A percentile compares a stretch with the other conserved stretches of the same genome.
These are phyloP conservation scores for Drosophila kikkawai DNA, from an alignment of 1,140 invertebrate species.

Conservation along the genomic window DNA sequence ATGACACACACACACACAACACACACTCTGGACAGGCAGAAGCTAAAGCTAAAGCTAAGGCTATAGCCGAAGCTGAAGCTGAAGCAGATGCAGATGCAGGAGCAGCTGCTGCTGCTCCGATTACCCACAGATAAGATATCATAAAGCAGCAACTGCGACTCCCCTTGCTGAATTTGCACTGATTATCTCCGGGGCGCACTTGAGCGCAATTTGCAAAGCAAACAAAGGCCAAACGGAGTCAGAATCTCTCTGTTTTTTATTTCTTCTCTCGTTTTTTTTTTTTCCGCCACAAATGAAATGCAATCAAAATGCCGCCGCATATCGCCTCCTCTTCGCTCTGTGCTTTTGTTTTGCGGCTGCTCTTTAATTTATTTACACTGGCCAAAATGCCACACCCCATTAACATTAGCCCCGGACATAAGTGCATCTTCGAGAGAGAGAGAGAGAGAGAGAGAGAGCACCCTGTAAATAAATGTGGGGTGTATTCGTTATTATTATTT, in stretches of 20 bases:
- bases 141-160: slow-evolving; percentile 47
- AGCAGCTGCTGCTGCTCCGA: slow-evolving; percentile 45
- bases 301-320: slow-evolving; percentile 72
- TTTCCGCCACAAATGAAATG: slow-evolving; percentile 67
- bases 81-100: slow-evolving; percentile 33
- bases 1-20: slow-evolving; percentile 55
- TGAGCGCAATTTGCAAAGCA: slow-evolving; percentile 76
- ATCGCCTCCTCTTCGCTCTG: slow-evolving; percentile 12
- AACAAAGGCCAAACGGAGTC: slow-evolving; percentile 66
- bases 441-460: neutral
- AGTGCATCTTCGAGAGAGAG: slow-evolving; percentile 25
- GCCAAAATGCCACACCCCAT: slow-evolving; percentile 78
- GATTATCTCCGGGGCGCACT: slow-evolving; percentile 30
- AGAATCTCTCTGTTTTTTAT: slow-evolving; percentile 18
- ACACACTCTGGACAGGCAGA: slow-evolving; percentile 3
- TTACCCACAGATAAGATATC: slow-evolving; percentile 68
- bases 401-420: slow-evolving; percentile 50
- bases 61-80: neutral
- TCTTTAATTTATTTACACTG: slow-evolving; percentile 83
- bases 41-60: slow-evolving; percentile 10
- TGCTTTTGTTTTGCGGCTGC: slow-evolving; percentile 70
- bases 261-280: neutral
- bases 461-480: neutral
- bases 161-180: slow-evolving; percentile 17
- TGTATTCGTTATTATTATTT: neutral